These are phyloP conservation scores for Oryzias melastigma DNA, from an alignment of 2,113 vertebrate genomes.

Conservation along the genomic window DNA sequence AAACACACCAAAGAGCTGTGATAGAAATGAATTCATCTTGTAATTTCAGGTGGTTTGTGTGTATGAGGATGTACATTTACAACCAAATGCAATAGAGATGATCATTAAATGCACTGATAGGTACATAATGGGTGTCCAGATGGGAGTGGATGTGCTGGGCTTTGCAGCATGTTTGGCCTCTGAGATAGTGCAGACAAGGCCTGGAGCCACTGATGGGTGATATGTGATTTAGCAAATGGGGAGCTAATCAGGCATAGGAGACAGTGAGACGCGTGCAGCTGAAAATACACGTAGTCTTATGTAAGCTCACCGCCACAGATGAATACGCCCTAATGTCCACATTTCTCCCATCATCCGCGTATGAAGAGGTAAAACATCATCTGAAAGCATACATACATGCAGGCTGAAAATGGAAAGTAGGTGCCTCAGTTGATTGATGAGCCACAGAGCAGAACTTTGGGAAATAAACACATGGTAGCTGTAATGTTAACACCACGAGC, in stretches of 20 bases:
- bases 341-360: slow-evolving; percentile 27
- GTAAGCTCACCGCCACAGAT: slow-evolving; percentile 6
- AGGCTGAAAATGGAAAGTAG: slow-evolving; percentile 59
- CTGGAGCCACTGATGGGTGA: slow-evolving; percentile 65
- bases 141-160: slow-evolving; percentile 29
- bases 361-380: slow-evolving; percentile 25
- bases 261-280: slow-evolving; percentile 47
- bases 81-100: slow-evolving; percentile 49
- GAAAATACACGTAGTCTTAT: slow-evolving; percentile 51
- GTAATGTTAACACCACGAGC: slow-evolving; percentile 61
- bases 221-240: slow-evolving; percentile 69
- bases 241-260: slow-evolving; percentile 66
- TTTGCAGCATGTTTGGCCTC: slow-evolving; percentile 62
- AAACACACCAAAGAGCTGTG: slow-evolving; percentile 9
- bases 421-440: slow-evolving; percentile 59
- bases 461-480: slow-evolving; percentile 70
- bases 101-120: slow-evolving; percentile 45
- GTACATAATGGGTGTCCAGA: slow-evolving; percentile 49
- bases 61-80: slow-evolving; percentile 28
- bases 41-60: slow-evolving; percentile 37
- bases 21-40: slow-evolving; percentile 17
- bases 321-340: slow-evolving; percentile 15
- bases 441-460: slow-evolving; percentile 58
- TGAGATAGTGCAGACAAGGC: slow-evolving; percentile 62
- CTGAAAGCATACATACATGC: slow-evolving; percentile 2